A percentile compares a stretch with the other conserved stretches of the same genome.
Conservation (phyloP, 2,888 invertebrate genomes). For the Oligia latruncula region DNA sequence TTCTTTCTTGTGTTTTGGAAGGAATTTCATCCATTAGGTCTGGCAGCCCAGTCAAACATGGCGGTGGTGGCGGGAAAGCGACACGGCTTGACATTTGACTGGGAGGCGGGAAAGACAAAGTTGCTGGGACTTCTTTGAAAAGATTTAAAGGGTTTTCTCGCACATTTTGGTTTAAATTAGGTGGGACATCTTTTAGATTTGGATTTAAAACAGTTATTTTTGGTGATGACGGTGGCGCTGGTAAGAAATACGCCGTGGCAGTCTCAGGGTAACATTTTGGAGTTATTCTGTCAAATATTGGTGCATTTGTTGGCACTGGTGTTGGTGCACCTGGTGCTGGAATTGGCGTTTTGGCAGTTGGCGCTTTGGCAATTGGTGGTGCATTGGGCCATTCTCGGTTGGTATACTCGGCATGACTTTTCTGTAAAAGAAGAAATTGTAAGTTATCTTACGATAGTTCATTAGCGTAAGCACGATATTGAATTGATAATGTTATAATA, state of each 20-base stretch:
- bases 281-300: constrained; percentile 27
- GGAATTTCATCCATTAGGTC: constrained; percentile 67
- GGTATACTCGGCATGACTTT: constrained; percentile 31
- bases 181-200: constrained; percentile 27
- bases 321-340: neutral
- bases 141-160: constrained; percentile 33
- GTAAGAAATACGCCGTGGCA: constrained; percentile 69
- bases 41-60: constrained; percentile 62
- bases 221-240: constrained; percentile 61
- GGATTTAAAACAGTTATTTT: constrained; percentile 61
- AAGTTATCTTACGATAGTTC: neutral
- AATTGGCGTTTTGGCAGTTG: neutral
- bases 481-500: neutral
- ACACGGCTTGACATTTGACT: constrained; percentile 51
- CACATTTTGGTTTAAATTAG: neutral
- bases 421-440: constrained; percentile 34
- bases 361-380: neutral
- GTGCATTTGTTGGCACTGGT: constrained; percentile 14
- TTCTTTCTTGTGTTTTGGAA: constrained; percentile 55
- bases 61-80: constrained; percentile 57
- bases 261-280: constrained; percentile 67
- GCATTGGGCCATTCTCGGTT: neutral
- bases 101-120: constrained; percentile 19
- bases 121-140: constrained; percentile 32
- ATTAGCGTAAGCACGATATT: neutral